Evolutionary conservation across 1,140 invertebrate species (phyloP), one percentile per base, ranked within the genome.

Genomic region (Lasaia peninsularis): DNA sequence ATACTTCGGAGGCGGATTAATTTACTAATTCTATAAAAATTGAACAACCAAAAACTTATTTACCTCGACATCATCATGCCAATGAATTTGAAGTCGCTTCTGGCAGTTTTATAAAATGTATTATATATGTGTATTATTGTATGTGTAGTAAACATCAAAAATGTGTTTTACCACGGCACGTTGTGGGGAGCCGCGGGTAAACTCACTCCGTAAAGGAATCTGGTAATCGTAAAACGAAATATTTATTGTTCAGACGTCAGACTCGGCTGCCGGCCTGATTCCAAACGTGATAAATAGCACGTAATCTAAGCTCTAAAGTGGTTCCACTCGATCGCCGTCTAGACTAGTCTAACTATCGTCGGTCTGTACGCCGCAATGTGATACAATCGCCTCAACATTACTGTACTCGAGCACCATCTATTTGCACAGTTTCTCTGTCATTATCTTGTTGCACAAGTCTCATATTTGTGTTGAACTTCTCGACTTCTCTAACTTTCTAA

Each of bases 301-400:
- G 69, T 73, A 76, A 73, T 73, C 68, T 74, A 69, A 67, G 58
- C 67, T 60, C 70, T 69, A 71, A 71, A 76, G 67, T 73, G 69
- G 58, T 58, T 68, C 56, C 69, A 72, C 69, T 76, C 72, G 67
- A 74, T 73, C 66, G 65, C 62, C 61, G 75, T 75, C 70, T 72
- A 73, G 73, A 73, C 71, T 62, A 65, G 65, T 73, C 62, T 67
- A 67, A 70, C 62, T 67, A 71, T 73, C 65, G 67, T 58, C 58
- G 65, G 54, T 69, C 73, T 67, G 73, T 78, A 75, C 71, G 78
- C 70, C 66, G 79, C 73, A 78, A 77, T 74, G 65, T 63, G 75
- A 80, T 79, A 80, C 69, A 76, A 78, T 82, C 72, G 63, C 59
- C 59, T 65, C 62, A 79, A 80, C 73, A 67, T 68, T 62, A 67